phyloP scores from a whole-genome alignment of 2,888 invertebrate species.

The Athrips mouffetella region DNA sequence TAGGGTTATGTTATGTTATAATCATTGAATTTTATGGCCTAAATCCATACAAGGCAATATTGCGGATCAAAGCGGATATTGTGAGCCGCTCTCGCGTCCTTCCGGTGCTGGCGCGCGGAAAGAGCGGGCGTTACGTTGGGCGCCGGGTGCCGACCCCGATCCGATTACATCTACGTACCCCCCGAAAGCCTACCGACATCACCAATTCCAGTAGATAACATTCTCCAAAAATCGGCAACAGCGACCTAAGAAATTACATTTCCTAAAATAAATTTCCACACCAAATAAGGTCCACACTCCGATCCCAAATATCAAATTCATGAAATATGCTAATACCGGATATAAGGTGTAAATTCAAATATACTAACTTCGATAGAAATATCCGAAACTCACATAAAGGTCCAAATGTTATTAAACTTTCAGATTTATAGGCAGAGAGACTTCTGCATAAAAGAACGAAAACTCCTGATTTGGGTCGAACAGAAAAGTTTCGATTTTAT shows the following conservation, averaged over 20 bases:
- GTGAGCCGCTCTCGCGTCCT: slow-evolving; percentile 38
- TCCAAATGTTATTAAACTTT: slow-evolving; percentile 15
- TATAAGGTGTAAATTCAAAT: slow-evolving; percentile 10
- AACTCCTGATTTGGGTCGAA: slow-evolving; percentile 17
- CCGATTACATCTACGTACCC: slow-evolving; percentile 40
- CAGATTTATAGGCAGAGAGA: slow-evolving; percentile 8
- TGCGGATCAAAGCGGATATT: slow-evolving; percentile 55
- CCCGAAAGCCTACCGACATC: slow-evolving; percentile 38
- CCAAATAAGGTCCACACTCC: slow-evolving; percentile 8
- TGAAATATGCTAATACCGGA: slow-evolving; percentile 7
- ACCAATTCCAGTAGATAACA: slow-evolving; percentile 41
- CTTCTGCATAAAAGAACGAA: slow-evolving; percentile 3
- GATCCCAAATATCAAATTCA: slow-evolving; percentile 7
- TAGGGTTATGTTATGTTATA: slow-evolving; percentile 36
- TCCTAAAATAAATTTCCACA: background rate
- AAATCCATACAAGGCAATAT: slow-evolving; percentile 48
- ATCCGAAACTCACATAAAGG: slow-evolving; percentile 13
- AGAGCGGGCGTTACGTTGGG: slow-evolving; percentile 1
- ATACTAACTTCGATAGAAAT: slow-evolving; percentile 9
- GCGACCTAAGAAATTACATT: slow-evolving; percentile 10
- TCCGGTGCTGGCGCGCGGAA: slow-evolving; percentile 26
- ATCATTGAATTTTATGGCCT: slow-evolving; percentile 54
- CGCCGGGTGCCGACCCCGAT: slow-evolving; percentile 30
- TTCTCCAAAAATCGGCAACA: slow-evolving; percentile 20
- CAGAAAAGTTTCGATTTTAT: slow-evolving; percentile 32